A percentile compares a stretch with the other conserved stretches of the same genome.
Evolutionary conservation across 2,113 vertebrate species (phyloP).

Genomic region (Pagrus major): DNA sequence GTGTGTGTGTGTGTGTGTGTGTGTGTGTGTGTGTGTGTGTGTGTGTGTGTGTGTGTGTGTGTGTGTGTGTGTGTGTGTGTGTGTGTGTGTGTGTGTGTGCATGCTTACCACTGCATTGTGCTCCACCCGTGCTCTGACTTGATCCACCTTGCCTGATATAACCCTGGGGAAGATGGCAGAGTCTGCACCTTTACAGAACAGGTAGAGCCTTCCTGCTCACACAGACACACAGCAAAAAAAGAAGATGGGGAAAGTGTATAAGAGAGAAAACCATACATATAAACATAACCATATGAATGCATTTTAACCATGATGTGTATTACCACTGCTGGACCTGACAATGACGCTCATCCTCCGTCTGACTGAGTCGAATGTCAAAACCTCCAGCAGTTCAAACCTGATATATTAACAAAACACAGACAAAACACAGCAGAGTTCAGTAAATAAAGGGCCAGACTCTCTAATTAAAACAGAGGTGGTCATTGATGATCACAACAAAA

Average conservation of each 20-base stretch:
- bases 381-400: slow-evolving; percentile 94
- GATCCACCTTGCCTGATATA: slow-evolving; percentile 93
- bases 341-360: slow-evolving; percentile 97
- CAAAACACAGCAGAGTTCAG: background rate
- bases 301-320: background rate
- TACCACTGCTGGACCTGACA: slow-evolving; percentile 89
- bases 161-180: slow-evolving; percentile 97
- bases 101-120: slow-evolving; percentile 96
- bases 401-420: slow-evolving; percentile 14
- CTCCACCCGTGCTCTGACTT: slow-evolving; percentile 91
- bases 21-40: slow-evolving; percentile 5
- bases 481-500: background rate
- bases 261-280: background rate
- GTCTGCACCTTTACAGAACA: slow-evolving; percentile 98
- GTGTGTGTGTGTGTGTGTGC: slow-evolving; percentile 9
- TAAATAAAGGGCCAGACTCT: background rate
- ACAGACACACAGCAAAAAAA: background rate
- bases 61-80: background rate
- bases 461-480: background rate
- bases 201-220: slow-evolving; percentile 89
- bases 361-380: slow-evolving; percentile 96
- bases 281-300: no score
- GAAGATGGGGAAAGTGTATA: background rate
- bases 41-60: slow-evolving; percentile 1
- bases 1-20: slow-evolving; percentile 14